phyloP scores from a whole-genome alignment of 2,113 vertebrate species.

The Gopherus evgoodei region DNA sequence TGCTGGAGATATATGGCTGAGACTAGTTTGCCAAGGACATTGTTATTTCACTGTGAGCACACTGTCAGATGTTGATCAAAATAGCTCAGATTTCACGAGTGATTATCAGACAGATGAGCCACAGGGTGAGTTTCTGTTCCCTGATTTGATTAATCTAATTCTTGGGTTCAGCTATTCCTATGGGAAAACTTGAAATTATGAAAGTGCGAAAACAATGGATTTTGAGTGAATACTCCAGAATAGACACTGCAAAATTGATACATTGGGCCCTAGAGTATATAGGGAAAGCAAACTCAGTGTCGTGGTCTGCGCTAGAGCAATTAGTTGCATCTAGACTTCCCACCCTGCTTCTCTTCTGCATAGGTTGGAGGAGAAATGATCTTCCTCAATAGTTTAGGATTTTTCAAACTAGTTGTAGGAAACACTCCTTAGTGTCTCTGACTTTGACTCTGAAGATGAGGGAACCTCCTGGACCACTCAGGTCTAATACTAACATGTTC shows the following conservation, averaged over 20 bases:
- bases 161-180: neutral
- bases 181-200: neutral
- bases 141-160: neutral
- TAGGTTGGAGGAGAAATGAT: neutral
- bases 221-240: neutral
- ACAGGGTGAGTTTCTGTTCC: neutral
- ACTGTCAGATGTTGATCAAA: neutral
- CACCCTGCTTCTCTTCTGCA: neutral
- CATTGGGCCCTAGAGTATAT: no score
- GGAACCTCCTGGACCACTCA: no score
- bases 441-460: neutral
- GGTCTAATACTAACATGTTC: no score
- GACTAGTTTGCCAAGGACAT: neutral
- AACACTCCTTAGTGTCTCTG: neutral
- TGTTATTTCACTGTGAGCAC: neutral
- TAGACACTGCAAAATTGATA: neutral
- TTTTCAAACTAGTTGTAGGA: neutral
- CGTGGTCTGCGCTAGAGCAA: neutral
- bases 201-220: neutral
- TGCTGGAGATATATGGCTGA: neutral
- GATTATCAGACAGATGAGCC: neutral
- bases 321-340: neutral
- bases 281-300: neutral
- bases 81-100: neutral
- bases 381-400: neutral